Conservation (phyloP, 1,140 invertebrate species). For the Leptonema lineaticorne region DNA sequence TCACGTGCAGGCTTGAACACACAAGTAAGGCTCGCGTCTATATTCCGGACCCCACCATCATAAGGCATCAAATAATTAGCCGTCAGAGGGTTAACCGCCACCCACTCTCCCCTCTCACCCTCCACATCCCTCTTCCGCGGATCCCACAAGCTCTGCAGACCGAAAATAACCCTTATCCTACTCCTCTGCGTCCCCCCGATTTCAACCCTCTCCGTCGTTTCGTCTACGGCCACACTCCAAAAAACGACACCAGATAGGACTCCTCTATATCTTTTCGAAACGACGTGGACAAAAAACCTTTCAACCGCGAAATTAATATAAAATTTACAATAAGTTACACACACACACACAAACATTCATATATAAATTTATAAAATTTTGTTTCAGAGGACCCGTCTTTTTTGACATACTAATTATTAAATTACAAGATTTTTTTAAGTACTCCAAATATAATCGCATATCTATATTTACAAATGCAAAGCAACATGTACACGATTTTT, state of each 20-base stretch:
- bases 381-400: no score
- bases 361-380: no score
- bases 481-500: no score
- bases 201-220: background rate
- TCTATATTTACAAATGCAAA: no score
- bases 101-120: conserved; percentile 12
- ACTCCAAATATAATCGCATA: no score
- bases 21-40: conserved; percentile 25
- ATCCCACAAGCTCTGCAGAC: conserved; percentile 22
- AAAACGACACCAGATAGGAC: background rate
- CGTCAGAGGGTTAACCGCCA: conserved; percentile 34
- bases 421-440: no score
- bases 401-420: no score
- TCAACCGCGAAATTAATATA: background rate
- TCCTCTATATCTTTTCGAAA: background rate
- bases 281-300: background rate
- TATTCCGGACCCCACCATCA: conserved; percentile 32
- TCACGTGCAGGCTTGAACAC: conserved; percentile 18
- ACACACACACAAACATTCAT: no score
- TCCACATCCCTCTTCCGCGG: conserved; percentile 2
- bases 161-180: conserved; percentile 34
- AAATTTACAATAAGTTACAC: no score
- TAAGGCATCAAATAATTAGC: conserved; percentile 43
- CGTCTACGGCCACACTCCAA: background rate
- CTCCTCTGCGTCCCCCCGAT: background rate